These are phyloP conservation scores for Loris lydekkerianus DNA, from an alignment of 2,797 vertebrate genomes.

Conservation along the genomic window DNA sequence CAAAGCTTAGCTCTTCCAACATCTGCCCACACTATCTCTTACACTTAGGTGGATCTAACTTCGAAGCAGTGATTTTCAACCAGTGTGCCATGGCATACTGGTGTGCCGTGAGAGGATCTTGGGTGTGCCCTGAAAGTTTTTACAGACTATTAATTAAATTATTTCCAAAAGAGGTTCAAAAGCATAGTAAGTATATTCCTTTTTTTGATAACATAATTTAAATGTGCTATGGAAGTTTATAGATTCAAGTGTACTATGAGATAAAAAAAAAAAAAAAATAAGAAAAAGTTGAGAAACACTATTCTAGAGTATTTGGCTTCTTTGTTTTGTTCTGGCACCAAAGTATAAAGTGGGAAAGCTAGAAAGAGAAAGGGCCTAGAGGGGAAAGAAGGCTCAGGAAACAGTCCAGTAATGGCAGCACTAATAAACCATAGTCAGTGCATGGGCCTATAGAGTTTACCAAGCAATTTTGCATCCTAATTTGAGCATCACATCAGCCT, in stretches of 20 bases:
- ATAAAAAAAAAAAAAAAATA: too few species aligned
- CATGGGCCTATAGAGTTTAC: constrained; percentile 40
- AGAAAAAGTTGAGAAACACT: too few species aligned
- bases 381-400: constrained; percentile 42
- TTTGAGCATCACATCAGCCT: constrained; percentile 46
- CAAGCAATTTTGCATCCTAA: constrained; percentile 51
- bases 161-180: too few species aligned
- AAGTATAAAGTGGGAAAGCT: constrained; percentile 57
- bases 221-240: too few species aligned
- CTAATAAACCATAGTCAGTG: constrained; percentile 49
- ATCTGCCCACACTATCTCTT: constrained; percentile 59
- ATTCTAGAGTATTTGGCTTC: constrained; percentile 55
- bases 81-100: too few species aligned
- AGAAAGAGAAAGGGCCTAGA: constrained; percentile 13
- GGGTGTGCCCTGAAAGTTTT: too few species aligned
- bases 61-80: too few species aligned
- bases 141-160: too few species aligned
- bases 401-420: constrained; percentile 32
- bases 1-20: constrained; percentile 65
- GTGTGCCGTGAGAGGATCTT: too few species aligned
- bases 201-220: too few species aligned
- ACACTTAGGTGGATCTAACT: constrained; percentile 57
- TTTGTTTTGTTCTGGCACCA: constrained; percentile 52
- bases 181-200: too few species aligned
- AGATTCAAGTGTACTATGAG: too few species aligned